Base-by-base conservation (phyloP, 2,113 vertebrate genomes). In the Cathartes aura region DNA sequence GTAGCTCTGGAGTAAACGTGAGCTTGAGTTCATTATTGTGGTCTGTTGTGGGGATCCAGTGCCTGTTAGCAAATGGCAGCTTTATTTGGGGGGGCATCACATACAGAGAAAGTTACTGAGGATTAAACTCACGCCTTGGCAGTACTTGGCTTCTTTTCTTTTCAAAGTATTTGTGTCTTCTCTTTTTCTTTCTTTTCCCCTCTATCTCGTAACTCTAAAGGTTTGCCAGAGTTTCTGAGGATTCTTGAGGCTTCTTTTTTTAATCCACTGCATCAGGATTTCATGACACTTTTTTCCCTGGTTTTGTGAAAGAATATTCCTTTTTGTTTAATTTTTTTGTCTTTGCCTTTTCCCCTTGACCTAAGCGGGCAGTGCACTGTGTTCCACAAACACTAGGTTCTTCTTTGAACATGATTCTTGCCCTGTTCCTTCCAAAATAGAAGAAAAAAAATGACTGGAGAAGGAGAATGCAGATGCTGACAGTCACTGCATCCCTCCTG, bases 331-430 rank as follows among this genome's bases (percentile, higher is more conserved):
- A 15, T 42, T 45, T 60, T 67, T 23, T 27, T 18, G 27, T 18
- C 48, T 82, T 87, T 91, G 50, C 18, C 22, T 79, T 71, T 73
- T 90, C 20, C 17, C 30, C n/a, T 71, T 67, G 32, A 43, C 30
- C 4, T 26, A 38, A 59, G 24, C 0, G 0, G 7, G 27, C 8
- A 11, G 14, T 24, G 12, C 36, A 7, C 27, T 38, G 21, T 30
- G 18, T 47, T 64, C 40, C 12, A 38, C 34, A 50, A 85, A 36
- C 17, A 8, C n/a, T 9, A 11, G 6, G 12, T 12, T 45, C 21
- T 73, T 29, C 52, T 88, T 88, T 60, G 40, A 85, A 45, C 6
- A 0, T 26, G 12, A 71, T 58, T 83, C 62, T 85, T 86, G 27
- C 34, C 38, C 32, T 13, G 1, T 68, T 92, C 45, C 50, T 68